phyloP scores from a whole-genome alignment of 2,888 invertebrate genomes.

The Amphipoea lucens region DNA sequence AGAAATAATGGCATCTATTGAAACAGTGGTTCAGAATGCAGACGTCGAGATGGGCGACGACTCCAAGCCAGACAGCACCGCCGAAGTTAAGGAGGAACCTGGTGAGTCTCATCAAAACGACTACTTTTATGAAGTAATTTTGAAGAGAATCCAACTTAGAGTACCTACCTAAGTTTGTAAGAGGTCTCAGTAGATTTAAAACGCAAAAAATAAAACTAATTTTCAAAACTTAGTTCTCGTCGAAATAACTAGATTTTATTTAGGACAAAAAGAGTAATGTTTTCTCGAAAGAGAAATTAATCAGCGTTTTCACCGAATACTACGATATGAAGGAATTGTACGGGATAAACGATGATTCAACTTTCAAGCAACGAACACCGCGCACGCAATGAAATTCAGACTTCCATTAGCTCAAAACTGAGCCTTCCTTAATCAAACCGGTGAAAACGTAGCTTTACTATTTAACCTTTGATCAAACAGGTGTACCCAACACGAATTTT shows the following conservation, averaged over 20 bases:
- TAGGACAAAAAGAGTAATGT: background rate
- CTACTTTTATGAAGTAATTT: constrained; percentile 12
- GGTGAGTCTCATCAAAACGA: constrained; percentile 74
- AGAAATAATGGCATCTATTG: constrained; percentile 95
- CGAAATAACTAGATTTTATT: background rate
- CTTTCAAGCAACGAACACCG: background rate
- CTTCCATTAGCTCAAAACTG: background rate
- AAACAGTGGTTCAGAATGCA: constrained; percentile 95
- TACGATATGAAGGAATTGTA: background rate
- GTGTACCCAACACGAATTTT: constrained; percentile 81
- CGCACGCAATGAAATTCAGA: background rate
- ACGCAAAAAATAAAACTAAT: background rate
- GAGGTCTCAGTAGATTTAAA: background rate
- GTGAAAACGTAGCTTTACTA: constrained; percentile 29
- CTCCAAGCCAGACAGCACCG: constrained; percentile 91
- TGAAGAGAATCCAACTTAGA: constrained; percentile 20
- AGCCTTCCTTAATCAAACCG: background rate
- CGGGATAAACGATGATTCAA: background rate
- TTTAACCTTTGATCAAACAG: constrained; percentile 53
- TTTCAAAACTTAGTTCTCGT: too few species aligned
- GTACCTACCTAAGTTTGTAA: background rate
- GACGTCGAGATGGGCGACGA: constrained; percentile 92
- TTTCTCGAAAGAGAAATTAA: background rate
- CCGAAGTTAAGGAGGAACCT: constrained; percentile 93
- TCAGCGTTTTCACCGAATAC: constrained; percentile 6